Evolutionary conservation across 1,140 invertebrate species (phyloP), one percentile per base, ranked within the genome.

Genomic region (Drosophila melanica): DNA sequence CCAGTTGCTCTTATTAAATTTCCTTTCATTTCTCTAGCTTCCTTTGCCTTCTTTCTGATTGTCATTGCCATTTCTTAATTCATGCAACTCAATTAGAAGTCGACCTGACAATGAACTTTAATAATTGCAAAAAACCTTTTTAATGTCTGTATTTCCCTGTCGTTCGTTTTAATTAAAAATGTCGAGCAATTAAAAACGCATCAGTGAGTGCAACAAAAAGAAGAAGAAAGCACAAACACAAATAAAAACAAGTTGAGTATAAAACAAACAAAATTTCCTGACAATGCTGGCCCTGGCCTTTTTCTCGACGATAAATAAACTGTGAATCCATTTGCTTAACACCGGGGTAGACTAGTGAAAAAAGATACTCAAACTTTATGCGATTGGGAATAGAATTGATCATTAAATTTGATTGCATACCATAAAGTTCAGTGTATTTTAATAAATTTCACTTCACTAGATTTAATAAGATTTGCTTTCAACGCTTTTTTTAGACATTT

Each of bases 161-260:
- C 41, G 23, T 41, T 30, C 59, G 62, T 55, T 79, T 84, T 85
- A 76, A 84, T 84, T 84, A 85, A 77, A 84, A 73, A 57, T 73
- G 74, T 51, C 67, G 54, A 69, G 63, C 82, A 86, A 87, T 81
- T 86, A 86, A 81, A 81, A 86, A 58, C 81, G 81, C 81, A 79
- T 84, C 81, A 82, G 48, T 42, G 18, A 58, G 20, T 53, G 23
- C 44, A 59, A 20, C 14, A 42, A 55, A 18, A 51, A 62, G 14
- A 41, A 27, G 5, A 47, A 4, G 14, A 30, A 20, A 4, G 14
- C 30, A 20, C 37, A 14, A 18, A 53, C n/a, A 11, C 4, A n/a
- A 33, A 18, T 6, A 7, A 35, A 53, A 35, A 51, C 12, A 12
- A n/a, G 33, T 20, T 20, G 2, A 37, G 44, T 41, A 20, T 39